Evolutionary conservation across 2,797 vertebrate genomes (phyloP).

Genomic region (Psittacula derbiana): DNA sequence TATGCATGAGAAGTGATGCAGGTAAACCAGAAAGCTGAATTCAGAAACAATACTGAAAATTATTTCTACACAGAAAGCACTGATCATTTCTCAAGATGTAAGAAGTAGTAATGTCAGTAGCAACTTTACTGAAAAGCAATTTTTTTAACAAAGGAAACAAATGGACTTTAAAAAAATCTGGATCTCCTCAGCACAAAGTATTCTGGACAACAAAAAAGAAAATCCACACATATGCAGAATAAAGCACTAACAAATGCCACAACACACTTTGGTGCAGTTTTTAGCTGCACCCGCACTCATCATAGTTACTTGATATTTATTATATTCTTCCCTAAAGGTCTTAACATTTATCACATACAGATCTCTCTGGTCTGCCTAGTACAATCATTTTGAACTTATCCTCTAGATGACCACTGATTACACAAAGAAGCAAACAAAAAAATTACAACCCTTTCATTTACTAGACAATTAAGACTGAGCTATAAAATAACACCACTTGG

Average conservation of each 20-base stretch:
- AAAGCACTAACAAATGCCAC: background rate
- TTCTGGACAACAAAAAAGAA: background rate
- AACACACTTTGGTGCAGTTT: background rate
- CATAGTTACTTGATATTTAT: background rate
- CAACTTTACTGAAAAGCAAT: background rate
- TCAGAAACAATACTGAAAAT: background rate
- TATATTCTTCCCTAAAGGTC: background rate
- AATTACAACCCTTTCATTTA: background rate
- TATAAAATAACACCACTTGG: background rate
- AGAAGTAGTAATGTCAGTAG: fast-evolving
- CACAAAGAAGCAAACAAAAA: background rate
- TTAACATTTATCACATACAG: background rate
- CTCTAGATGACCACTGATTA: background rate
- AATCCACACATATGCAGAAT: fast-evolving
- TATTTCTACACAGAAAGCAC: background rate
- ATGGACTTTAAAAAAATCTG: background rate
- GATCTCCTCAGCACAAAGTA: background rate
- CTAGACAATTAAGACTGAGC: background rate
- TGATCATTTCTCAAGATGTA: background rate
- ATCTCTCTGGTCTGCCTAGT: background rate
- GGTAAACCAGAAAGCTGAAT: background rate
- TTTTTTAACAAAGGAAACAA: background rate
- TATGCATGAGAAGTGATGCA: background rate
- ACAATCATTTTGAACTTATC: background rate
- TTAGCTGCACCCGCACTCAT: background rate